phyloP scores from a whole-genome alignment of 2,888 invertebrate genomes.

The Meiosimyza platycephala region DNA sequence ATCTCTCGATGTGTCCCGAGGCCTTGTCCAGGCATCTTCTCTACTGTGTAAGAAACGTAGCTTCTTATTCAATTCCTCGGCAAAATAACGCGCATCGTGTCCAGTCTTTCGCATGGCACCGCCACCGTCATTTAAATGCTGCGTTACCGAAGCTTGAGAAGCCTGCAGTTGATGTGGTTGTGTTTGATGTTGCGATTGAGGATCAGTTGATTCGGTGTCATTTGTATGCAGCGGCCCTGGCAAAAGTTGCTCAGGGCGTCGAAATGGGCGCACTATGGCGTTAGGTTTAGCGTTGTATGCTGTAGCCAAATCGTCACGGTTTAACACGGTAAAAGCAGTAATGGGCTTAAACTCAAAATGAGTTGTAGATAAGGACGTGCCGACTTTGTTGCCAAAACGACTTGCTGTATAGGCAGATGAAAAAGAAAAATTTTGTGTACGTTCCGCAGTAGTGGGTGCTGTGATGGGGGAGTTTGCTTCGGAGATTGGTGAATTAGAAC shows the following conservation, averaged over 20 bases:
- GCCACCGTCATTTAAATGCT: background rate
- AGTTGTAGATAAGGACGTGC: slow-evolving; percentile 47
- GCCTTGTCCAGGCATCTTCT: slow-evolving; percentile 49
- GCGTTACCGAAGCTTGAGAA: background rate
- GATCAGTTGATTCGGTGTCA: slow-evolving; percentile 71
- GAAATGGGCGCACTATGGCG: slow-evolving; percentile 70
- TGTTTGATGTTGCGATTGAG: slow-evolving; percentile 20
- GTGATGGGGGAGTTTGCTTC: slow-evolving; percentile 21
- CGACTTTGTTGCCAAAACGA: slow-evolving; percentile 41
- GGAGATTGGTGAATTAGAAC: slow-evolving; percentile 17
- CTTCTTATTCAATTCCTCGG: slow-evolving; percentile 78
- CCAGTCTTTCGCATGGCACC: background rate
- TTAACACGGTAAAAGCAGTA: slow-evolving; percentile 53
- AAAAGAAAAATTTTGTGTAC: slow-evolving; percentile 59
- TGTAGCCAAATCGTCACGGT: slow-evolving; percentile 50
- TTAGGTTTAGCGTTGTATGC: slow-evolving; percentile 67
- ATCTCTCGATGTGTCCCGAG: slow-evolving; percentile 50
- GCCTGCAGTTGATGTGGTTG: slow-evolving; percentile 15
- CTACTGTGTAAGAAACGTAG: slow-evolving; percentile 75
- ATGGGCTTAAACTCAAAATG: slow-evolving; percentile 48
- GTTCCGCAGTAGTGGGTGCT: slow-evolving; percentile 19
- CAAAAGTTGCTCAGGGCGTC: slow-evolving; percentile 59
- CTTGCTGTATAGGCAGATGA: slow-evolving; percentile 55
- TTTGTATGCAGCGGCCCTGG: slow-evolving; percentile 36
- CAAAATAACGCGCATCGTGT: slow-evolving; percentile 67